Conservation (phyloP, 2,888 invertebrate genomes). For the Volucella inflata region DNA sequence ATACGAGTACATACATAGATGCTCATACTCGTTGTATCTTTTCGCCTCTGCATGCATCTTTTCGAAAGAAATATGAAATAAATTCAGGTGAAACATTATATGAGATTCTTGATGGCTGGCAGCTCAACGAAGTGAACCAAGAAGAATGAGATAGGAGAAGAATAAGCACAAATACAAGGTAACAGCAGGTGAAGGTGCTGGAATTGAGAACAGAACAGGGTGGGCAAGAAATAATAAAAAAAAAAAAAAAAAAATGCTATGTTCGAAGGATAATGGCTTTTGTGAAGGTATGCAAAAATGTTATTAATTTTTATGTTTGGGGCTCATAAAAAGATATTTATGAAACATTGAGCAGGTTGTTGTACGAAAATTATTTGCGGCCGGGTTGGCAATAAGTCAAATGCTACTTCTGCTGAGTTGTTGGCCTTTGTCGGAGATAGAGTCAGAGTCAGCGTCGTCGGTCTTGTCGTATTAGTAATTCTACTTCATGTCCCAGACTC, state of each 20-base stretch:
- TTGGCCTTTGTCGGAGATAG: background rate
- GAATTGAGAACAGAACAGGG: background rate
- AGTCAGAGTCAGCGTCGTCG: background rate
- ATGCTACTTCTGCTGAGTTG: constrained; percentile 24
- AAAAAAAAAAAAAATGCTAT: constrained; percentile 5
- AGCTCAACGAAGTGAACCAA: constrained; percentile 47
- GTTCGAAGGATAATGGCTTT: constrained; percentile 61
- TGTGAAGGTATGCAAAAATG: constrained; percentile 72
- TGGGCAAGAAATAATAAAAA: too few species aligned
- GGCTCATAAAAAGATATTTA: constrained; percentile 73
- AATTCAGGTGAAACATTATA: constrained; percentile 68
- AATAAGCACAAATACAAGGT: too few species aligned
- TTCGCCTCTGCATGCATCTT: constrained; percentile 32
- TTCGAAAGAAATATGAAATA: constrained; percentile 53
- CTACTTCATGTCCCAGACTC: constrained; percentile 32
- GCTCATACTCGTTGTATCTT: background rate
- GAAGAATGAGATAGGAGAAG: constrained; percentile 2
- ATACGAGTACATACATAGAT: too few species aligned
- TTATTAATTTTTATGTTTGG: constrained; percentile 73
- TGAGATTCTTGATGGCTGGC: constrained; percentile 57
- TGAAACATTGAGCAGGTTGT: constrained; percentile 73
- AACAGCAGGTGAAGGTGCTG: too few species aligned
- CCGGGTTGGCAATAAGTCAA: constrained; percentile 70
- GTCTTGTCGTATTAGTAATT: constrained; percentile 44
- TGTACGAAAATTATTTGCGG: constrained; percentile 73